phyloP scores from a whole-genome alignment of 2,888 invertebrate species.

The Drosophila sordidula region DNA sequence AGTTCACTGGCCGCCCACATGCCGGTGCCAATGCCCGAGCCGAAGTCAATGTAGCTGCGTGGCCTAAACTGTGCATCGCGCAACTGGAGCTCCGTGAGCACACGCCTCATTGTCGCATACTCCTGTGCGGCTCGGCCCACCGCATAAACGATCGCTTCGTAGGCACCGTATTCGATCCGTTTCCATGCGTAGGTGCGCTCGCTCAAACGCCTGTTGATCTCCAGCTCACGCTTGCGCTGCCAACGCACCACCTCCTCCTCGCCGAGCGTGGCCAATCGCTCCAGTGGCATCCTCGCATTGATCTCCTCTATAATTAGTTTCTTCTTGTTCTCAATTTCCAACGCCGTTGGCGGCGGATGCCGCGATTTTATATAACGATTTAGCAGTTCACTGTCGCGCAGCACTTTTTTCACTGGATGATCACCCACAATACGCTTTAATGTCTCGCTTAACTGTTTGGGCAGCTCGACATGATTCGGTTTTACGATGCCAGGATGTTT shows the following conservation, averaged over 20 bases:
- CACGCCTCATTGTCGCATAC: conserved; percentile 89
- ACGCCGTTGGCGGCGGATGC: conserved; percentile 88
- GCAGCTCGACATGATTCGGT: conserved; percentile 86
- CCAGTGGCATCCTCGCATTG: conserved; percentile 70
- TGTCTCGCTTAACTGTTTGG: conserved; percentile 87
- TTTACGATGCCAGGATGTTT: conserved; percentile 90
- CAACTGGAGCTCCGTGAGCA: conserved; percentile 90
- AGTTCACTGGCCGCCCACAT: conserved; percentile 92
- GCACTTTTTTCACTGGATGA: conserved; percentile 86
- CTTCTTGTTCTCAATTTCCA: conserved; percentile 70
- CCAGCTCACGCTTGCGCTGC: conserved; percentile 86
- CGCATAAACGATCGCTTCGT: conserved; percentile 90
- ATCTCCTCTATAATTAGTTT: conserved; percentile 75
- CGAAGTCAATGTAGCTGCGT: conserved; percentile 93
- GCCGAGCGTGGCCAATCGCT: conserved; percentile 60
- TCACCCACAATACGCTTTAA: conserved; percentile 87
- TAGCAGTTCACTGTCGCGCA: conserved; percentile 86
- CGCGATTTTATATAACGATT: conserved; percentile 88
- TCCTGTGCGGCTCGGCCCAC: conserved; percentile 90
- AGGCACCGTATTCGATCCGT: conserved; percentile 89
- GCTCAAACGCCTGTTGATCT: conserved; percentile 87
- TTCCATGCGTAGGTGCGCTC: conserved; percentile 90
- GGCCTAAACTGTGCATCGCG: conserved; percentile 90
- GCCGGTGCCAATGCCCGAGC: conserved; percentile 95
- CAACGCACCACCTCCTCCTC: conserved; percentile 84